These are phyloP conservation scores for Tanytarsus gracilentus DNA, from an alignment of 2,888 invertebrate species.

Conservation along the genomic window DNA sequence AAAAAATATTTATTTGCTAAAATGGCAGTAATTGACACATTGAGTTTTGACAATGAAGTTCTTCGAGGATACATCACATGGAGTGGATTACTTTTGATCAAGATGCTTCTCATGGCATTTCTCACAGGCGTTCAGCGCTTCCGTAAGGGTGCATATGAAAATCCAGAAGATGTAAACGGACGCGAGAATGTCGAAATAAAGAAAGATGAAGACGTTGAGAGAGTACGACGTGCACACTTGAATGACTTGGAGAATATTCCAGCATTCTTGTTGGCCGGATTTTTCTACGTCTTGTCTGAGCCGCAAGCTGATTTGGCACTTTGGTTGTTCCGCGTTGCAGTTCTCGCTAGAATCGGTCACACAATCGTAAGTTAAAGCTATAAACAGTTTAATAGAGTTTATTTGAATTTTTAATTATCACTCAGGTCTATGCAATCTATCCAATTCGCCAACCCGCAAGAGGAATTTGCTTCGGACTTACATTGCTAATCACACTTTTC, in stretches of 20 bases:
- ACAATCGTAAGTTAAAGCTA: constrained; percentile 16
- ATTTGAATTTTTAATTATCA: neutral
- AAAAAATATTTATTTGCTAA: too few relatives aligned
- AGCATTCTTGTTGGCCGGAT: constrained; percentile 46
- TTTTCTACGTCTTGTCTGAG: constrained; percentile 46
- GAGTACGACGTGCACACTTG: constrained; percentile 45
- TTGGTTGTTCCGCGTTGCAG: constrained; percentile 16
- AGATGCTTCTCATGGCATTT: constrained; percentile 42
- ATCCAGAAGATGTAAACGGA: constrained; percentile 15
- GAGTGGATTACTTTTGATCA: constrained; percentile 41
- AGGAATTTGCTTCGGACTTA: constrained; percentile 39
- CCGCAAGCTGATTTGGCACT: constrained; percentile 39
- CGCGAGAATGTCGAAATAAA: constrained; percentile 10
- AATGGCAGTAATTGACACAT: constrained; percentile 11
- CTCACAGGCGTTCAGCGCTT: constrained; percentile 43
- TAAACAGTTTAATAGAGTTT: neutral
- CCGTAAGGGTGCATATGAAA: constrained; percentile 38
- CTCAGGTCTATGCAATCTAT: constrained; percentile 24
- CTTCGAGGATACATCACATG: constrained; percentile 43
- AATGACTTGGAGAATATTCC: constrained; percentile 55
- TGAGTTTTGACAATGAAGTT: constrained; percentile 36
- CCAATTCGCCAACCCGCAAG: constrained; percentile 42
- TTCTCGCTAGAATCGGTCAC: constrained; percentile 11
- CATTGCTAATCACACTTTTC: constrained; percentile 39
- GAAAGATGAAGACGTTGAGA: constrained; percentile 26